phyloP scores from a whole-genome alignment of 2,888 invertebrate genomes.

The Doris montereyensis region DNA sequence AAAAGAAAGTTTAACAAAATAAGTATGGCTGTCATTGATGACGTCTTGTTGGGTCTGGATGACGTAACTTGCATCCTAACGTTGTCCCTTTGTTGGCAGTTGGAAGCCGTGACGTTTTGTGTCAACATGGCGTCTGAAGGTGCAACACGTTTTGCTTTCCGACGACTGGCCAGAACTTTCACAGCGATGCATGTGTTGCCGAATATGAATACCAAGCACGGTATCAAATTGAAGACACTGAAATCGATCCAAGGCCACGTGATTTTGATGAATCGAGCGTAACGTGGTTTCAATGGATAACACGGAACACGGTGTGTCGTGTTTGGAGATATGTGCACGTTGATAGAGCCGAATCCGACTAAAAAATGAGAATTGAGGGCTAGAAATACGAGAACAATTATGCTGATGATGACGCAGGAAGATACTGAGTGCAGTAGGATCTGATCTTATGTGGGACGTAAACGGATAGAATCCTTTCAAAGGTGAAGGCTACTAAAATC shows the following conservation, averaged over 20 bases:
- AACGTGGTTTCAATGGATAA: constrained; percentile 37
- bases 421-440: constrained; percentile 47
- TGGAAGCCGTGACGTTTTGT: not conserved
- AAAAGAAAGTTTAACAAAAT: constrained; percentile 55
- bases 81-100: not conserved
- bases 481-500: constrained; percentile 63
- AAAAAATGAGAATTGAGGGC: constrained; percentile 54
- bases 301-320: constrained; percentile 36
- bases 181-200: constrained; percentile 58
- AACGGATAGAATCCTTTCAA: constrained; percentile 59
- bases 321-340: not conserved
- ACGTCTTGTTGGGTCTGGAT: constrained; percentile 34
- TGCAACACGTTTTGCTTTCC: constrained; percentile 13
- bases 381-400: constrained; percentile 46
- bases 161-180: constrained; percentile 7
- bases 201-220: constrained; percentile 54
- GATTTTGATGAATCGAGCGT: constrained; percentile 45
- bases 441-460: constrained; percentile 58
- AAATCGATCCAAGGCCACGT: constrained; percentile 66
- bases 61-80: not conserved
- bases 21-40: constrained; percentile 59
- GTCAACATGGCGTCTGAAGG: not conserved
- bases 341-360: constrained; percentile 47
- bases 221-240: constrained; percentile 57
- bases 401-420: constrained; percentile 43